These are phyloP conservation scores for Gambusia holbrooki DNA, from an alignment of 2,113 vertebrate species.

Conservation along the genomic window DNA sequence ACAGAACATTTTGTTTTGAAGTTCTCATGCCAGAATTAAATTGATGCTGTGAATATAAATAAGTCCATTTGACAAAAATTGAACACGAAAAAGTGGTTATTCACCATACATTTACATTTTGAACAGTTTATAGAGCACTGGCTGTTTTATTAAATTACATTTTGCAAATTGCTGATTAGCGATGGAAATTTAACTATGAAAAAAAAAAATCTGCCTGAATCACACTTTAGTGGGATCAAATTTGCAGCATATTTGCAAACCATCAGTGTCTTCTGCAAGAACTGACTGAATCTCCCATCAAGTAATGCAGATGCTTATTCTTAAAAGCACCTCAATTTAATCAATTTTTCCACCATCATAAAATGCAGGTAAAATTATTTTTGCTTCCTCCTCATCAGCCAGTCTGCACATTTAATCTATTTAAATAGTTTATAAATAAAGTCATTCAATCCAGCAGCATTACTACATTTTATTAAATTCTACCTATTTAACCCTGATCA, in stretches of 20 bases:
- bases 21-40: constrained; percentile 27
- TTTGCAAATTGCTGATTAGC: background rate
- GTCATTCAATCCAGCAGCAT: too few relatives aligned
- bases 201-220: background rate
- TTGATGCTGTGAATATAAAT: background rate
- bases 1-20: constrained; percentile 40
- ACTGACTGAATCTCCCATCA: background rate
- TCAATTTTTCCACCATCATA: background rate
- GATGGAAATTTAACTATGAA: background rate
- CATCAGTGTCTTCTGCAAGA: background rate
- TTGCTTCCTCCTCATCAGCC: background rate
- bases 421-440: background rate
- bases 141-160: background rate
- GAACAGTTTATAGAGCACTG: background rate
- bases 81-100: background rate
- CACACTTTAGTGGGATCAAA: background rate
- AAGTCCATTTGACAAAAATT: background rate
- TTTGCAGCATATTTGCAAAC: background rate
- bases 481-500: too few relatives aligned
- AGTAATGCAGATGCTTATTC: too few relatives aligned
- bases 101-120: background rate
- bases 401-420: background rate
- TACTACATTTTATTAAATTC: too few relatives aligned
- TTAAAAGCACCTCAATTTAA: too few relatives aligned
- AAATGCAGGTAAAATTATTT: background rate